Base-by-base conservation (phyloP, 2,797 vertebrate species). In the Lophotriccus pileatus region DNA sequence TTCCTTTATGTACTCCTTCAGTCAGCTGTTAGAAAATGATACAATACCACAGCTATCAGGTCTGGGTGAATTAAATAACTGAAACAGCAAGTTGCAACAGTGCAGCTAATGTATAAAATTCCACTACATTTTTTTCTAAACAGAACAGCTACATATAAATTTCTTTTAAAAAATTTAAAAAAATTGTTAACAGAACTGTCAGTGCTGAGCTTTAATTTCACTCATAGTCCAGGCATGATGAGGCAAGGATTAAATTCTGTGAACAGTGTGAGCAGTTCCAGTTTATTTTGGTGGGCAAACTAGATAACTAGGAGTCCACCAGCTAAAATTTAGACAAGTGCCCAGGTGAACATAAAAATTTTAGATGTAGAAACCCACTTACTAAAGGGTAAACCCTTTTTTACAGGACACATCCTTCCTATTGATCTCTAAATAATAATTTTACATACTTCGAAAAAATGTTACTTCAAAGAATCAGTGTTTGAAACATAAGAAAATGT, bases 401-500 rank as follows among this genome's bases (percentile, higher is more conserved):
- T 93, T 75, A 90, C 78, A 74, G 84, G 80, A 64, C 27, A 19
- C 15, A 77, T 94, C 4, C 14, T 89, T 91, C 30, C 84, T 91
- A 68, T 72, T 47, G 32, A 60, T 91, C 37, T 90, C 62, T 89
- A 81, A 92, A 80, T 90, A 90, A 92, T 60, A 59, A 16, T 89
- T 95, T 81, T 87, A 30, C 27, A 30, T 12, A 50, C 44, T 62
- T 89, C 84, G 83, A 44, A 24, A 50, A 77, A 93, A 63, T 41
- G 39, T 8, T 11, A 0, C 66, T 97, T 85, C 85, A 90, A 96
- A 96, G 62, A 84, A 74, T 94, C 93, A 89, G 13, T 10, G 9
- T 94, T 96, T 93, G 81, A 86, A 95, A 50, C 22, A 47, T 44
- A 72, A 93, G 55, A 96, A 94, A 96, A 85, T 60, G 7, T 91